Conservation (phyloP, 2,888 invertebrate species). For the Megastigmus dorsalis region DNA sequence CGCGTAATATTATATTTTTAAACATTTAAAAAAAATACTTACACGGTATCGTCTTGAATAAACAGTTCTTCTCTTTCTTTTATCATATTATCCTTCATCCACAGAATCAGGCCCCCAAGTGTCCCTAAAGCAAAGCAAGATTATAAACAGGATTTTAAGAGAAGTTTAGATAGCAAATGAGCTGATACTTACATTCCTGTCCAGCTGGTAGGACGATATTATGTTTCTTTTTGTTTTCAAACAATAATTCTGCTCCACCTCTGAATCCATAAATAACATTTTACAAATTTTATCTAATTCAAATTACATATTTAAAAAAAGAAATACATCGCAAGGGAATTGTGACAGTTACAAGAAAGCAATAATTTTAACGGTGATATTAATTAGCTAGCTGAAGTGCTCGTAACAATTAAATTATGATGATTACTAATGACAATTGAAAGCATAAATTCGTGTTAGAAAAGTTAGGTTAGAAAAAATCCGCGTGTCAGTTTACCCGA, state of each 20-base stretch:
- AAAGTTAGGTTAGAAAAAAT: constrained; percentile 39
- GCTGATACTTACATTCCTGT: constrained; percentile 76
- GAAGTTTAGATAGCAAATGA: not conserved
- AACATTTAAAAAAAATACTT: constrained; percentile 60
- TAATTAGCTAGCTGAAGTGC: no score
- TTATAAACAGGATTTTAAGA: constrained; percentile 17
- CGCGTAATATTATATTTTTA: not conserved
- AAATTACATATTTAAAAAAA: not conserved
- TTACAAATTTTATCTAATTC: not conserved
- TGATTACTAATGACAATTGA: no score
- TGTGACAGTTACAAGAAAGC: no score
- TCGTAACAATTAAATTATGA: no score
- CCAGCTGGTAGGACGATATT: constrained; percentile 79
- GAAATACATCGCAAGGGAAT: no score
- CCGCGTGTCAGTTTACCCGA: constrained; percentile 61
- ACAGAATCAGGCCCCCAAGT: constrained; percentile 83
- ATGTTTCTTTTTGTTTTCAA: constrained; percentile 87
- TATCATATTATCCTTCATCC: constrained; percentile 90
- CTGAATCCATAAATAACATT: constrained; percentile 74
- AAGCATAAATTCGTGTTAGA: constrained; percentile 6
- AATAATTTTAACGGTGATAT: no score
- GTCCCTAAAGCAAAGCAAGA: constrained; percentile 78
- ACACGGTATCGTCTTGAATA: constrained; percentile 77
- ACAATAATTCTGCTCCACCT: constrained; percentile 94
- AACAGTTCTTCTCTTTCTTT: constrained; percentile 86